Evolutionary conservation across 2,113 vertebrate genomes (phyloP).

Genomic region (Lepus timidus): DNA sequence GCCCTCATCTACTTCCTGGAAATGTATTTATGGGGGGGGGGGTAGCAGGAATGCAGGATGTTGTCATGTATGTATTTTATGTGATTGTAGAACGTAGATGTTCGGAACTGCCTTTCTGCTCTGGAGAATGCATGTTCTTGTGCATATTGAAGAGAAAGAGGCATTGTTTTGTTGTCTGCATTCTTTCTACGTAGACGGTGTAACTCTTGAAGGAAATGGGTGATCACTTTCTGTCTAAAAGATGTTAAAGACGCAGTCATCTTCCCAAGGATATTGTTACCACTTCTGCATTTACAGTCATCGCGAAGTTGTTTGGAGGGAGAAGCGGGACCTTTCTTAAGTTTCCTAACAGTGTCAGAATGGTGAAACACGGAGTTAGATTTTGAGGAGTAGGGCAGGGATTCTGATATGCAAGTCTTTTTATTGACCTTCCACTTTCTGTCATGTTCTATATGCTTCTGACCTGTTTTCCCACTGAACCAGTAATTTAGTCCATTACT

Average conservation of each 20-base stretch:
- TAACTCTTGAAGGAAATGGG: not conserved
- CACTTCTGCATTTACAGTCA: constrained; percentile 49
- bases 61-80: not conserved
- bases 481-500: constrained; percentile 76
- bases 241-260: not conserved
- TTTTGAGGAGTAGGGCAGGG: constrained; percentile 38
- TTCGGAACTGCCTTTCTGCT: not conserved
- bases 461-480: constrained; percentile 63
- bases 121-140: not conserved
- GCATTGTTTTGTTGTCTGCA: not conserved
- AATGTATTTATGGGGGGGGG: not conserved
- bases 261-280: not conserved
- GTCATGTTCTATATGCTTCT: constrained; percentile 73
- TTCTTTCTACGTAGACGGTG: not conserved
- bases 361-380: constrained; percentile 30
- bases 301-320: not conserved
- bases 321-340: not conserved
- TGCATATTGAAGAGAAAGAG: not conserved
- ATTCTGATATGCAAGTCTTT: constrained; percentile 60
- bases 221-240: no score
- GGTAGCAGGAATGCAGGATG: not conserved
- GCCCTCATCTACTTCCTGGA: not conserved
- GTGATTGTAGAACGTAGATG: not conserved
- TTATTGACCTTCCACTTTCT: constrained; percentile 68
- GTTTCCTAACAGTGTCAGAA: constrained; percentile 16